Base-by-base conservation (phyloP, 2,888 invertebrate genomes). In the Dioctria linearis region DNA sequence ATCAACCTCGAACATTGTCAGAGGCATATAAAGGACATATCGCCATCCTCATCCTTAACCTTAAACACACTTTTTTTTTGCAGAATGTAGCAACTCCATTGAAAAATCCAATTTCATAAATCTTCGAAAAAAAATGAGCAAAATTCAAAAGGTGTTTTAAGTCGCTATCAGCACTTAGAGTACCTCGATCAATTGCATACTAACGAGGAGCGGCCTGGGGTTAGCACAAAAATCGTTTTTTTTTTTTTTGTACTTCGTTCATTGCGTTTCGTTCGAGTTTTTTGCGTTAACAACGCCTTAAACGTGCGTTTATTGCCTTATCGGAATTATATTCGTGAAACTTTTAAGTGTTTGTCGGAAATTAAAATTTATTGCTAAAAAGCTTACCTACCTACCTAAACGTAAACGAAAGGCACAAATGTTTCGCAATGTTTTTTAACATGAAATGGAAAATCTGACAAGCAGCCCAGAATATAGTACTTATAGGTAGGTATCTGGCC, bases 391-490 rank as follows among this genome's bases (percentile, higher is more conserved):
- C 25, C 25, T 25, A 25, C 25, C 25, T 25, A 25, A 25, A 46
- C 67, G 46, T n/a, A 43, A 8, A 5, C 11, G 66, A 43, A 43
- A 43, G n/a, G 69, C 25, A 42, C 9, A n/a, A 37, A 25, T 69
- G 69, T 39, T 54, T 69, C 5, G 25, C 51, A 49, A 51, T 51
- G n/a, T 69, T 69, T 51, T 69, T 69, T 51, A 51, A 69, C 51
- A 69, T 69, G 69, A 69, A 69, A 69, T 69, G 39, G 51, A 69
- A 25, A 69, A 69, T 69, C 69, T 69, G 69, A 69, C 69, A 69
- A 69, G 69, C 69, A 69, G 69, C 69, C 25, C 25, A 25, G 25
- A 25, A 25, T 25, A 25, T 25, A 25, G 25, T 25, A n/a, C n/a
- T n/a, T n/a, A 25, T 25, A 25, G 25, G 69, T 39, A 40, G 49